Base-by-base conservation (phyloP, 2,797 vertebrate genomes). In the Xyrichtys novacula region DNA sequence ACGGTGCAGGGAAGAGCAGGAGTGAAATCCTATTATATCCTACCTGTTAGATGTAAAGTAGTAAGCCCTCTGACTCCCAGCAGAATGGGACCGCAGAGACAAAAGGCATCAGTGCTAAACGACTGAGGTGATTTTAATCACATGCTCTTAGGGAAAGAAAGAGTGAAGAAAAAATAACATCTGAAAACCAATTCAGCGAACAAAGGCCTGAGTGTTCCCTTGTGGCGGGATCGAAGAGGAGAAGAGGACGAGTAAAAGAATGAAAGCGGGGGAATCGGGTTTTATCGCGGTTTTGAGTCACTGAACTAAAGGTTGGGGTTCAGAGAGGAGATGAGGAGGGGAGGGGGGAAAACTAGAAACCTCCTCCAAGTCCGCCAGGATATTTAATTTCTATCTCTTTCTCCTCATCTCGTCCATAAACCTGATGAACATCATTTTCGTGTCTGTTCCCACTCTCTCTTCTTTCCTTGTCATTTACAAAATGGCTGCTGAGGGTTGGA, bases 181-280 rank as follows among this genome's bases (percentile, higher is more conserved):
- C 88, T 92, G 86, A 91, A 92, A 91, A 92, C 82, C 86, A 89
- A 90, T 91, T 90, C 85, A 72, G 22, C n/a, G 74, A 88, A 93
- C 89, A 92, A 90, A 90, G 85, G 76, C 78, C 81, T 14, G 76
- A 87, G 88, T 91, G 91, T 91, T 92, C 90, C 87, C 88, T 65
- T 40, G 83, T 85, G 90, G 83, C 62, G 36, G 53, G 84, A 91
- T 89, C 79, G 88, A 89, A 85, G 78, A 78, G 80, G 79, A 65
- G 42, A 55, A 78, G 81, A 61, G 67, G 81, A 78, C 72, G 29
- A 70, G 78, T 54, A 75, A 81, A 63, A 81, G 83, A 86, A 83
- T 83, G 80, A 85, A 84, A 86, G 74, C 36, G 54, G 78, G 89
- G 83, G 74, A 81, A 85, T 46, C 5, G 73, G 76, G 84, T 89